phyloP scores from a whole-genome alignment of 2,888 invertebrate genomes.

The Atethmia centrago region DNA sequence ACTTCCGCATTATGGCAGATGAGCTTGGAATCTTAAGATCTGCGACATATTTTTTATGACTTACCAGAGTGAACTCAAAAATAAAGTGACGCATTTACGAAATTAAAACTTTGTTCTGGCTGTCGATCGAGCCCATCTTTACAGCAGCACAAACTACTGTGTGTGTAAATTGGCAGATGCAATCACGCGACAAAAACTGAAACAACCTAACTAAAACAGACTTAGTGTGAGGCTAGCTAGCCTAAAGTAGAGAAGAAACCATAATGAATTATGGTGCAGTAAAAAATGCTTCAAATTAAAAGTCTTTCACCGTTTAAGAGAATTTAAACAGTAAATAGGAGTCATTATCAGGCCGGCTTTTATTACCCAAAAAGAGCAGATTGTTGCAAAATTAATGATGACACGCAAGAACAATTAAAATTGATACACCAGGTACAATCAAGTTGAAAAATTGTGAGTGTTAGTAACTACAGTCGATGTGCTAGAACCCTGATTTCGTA shows the following conservation, averaged over 20 bases:
- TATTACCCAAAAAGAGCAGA: constrained; percentile 51
- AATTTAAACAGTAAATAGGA: constrained; percentile 37
- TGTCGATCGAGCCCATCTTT: background rate
- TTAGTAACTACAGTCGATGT: too few species aligned
- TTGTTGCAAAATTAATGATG: constrained; percentile 28
- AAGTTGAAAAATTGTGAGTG: too few species aligned
- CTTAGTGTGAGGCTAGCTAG: background rate
- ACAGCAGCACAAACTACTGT: background rate
- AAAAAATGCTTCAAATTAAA: constrained; percentile 38
- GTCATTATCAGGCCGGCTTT: constrained; percentile 38
- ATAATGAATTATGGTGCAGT: constrained; percentile 25
- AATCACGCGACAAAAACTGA: background rate
- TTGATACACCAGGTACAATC: constrained; percentile 31
- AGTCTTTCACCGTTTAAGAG: constrained; percentile 26
- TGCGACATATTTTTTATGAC: background rate
- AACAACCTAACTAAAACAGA: background rate
- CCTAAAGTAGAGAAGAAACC: constrained; percentile 20
- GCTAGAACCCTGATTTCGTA: too few species aligned
- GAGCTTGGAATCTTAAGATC: background rate
- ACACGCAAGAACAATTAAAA: constrained; percentile 59
- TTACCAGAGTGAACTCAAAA: background rate
- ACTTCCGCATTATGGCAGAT: constrained; percentile 2
- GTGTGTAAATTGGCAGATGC: background rate
- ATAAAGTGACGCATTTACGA: background rate
- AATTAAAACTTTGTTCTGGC: background rate